Percentiles rank a stretch among this genome's conserved stretches.
These are phyloP conservation scores for Leptosomus discolor DNA, from an alignment of 2,113 vertebrate species.

Conservation along the genomic window DNA sequence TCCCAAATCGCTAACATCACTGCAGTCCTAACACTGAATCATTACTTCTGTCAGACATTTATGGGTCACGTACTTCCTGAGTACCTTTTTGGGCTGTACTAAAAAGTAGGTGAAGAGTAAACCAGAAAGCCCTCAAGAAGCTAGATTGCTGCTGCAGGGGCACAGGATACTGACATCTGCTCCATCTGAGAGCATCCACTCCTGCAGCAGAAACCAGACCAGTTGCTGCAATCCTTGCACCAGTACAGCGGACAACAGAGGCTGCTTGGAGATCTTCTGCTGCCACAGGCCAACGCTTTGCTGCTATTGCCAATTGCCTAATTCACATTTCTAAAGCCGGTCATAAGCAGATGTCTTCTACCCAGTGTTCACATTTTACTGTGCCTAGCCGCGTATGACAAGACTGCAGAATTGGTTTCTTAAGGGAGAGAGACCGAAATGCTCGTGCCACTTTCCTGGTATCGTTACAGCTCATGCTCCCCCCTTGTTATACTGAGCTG, in stretches of 20 bases:
- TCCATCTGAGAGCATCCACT: background rate
- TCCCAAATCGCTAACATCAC: background rate
- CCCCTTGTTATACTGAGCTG: background rate
- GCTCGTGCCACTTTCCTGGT: background rate
- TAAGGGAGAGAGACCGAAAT: background rate
- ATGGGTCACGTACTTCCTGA: accelerated
- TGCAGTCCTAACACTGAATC: background rate
- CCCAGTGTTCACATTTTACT: background rate
- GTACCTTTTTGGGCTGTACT: background rate
- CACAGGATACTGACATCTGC: accelerated
- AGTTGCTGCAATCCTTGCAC: background rate
- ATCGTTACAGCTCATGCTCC: accelerated
- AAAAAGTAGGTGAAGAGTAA: background rate
- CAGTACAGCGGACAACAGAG: background rate
- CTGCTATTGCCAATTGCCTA: background rate
- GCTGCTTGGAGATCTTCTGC: background rate
- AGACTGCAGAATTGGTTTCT: background rate
- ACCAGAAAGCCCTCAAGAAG: background rate
- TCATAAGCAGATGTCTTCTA: background rate
- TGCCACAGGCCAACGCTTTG: background rate
- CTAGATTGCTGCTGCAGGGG: background rate
- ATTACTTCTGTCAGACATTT: background rate
- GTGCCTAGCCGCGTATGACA: background rate
- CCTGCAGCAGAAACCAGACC: background rate
- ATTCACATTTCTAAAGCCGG: background rate